Conservation (phyloP, 2,113 vertebrate species). For the Buteo buteo region DNA sequence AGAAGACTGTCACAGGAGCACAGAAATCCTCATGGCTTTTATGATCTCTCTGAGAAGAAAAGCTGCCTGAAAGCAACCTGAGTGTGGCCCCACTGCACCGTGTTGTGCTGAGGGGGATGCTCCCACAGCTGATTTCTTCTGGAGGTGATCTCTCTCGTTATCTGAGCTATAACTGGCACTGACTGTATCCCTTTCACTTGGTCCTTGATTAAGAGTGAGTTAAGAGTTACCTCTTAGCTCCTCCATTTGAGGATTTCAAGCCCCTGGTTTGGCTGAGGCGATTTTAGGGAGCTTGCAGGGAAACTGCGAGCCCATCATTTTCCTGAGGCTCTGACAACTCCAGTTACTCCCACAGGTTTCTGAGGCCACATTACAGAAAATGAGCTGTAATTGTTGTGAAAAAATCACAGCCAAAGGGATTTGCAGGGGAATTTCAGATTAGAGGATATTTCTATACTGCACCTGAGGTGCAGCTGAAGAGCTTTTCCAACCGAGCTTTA, state of each 20-base stretch:
- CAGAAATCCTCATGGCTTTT: neutral
- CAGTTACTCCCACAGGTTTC: neutral
- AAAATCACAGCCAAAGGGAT: neutral
- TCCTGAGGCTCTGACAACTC: neutral
- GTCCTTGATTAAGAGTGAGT: neutral
- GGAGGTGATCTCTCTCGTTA: neutral
- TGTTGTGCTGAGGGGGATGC: fast-evolving
- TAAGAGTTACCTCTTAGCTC: neutral
- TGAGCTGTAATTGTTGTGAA: neutral
- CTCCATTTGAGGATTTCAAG: neutral
- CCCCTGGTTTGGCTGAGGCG: neutral
- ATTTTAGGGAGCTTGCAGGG: neutral
- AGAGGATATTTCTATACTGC: neutral
- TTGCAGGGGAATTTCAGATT: neutral
- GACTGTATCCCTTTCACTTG: neutral
- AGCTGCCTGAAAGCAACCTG: neutral
- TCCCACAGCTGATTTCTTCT: neutral
- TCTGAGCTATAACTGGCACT: neutral
- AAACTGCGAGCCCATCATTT: neutral
- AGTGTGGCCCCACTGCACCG: neutral
- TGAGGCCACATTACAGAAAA: neutral
- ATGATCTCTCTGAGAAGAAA: neutral
- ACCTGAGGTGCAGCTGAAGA: neutral
- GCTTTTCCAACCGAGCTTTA: neutral
- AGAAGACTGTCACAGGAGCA: neutral